These are phyloP conservation scores for Indicator indicator DNA, from an alignment of 2,113 vertebrate species.

Conservation along the genomic window DNA sequence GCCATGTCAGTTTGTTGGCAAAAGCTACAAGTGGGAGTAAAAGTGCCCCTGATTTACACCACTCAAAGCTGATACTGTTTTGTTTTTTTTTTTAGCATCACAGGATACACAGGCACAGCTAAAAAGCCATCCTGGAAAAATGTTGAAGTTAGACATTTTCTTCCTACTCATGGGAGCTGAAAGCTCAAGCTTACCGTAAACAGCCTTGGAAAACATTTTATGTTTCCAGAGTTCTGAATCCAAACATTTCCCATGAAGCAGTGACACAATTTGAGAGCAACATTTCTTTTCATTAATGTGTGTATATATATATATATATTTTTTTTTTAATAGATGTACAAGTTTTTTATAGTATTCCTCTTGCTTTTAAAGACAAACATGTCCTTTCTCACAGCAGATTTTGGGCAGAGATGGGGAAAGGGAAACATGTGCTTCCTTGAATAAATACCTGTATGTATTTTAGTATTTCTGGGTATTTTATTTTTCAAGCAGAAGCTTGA, in stretches of 20 bases:
- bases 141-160: constrained; percentile 10
- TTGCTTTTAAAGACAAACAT: constrained; percentile 26
- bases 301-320: not conserved
- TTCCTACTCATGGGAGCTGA: constrained; percentile 27
- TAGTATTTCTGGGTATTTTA: not conserved
- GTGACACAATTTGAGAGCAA: not conserved
- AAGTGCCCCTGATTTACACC: constrained; percentile 26
- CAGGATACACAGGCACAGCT: not conserved
- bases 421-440: constrained; percentile 64
- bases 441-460: constrained; percentile 35
- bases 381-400: constrained; percentile 11
- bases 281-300: not conserved
- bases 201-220: constrained; percentile 39
- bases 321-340: not conserved
- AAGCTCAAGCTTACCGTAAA: constrained; percentile 58
- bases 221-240: constrained; percentile 47
- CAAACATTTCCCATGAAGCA: constrained; percentile 40
- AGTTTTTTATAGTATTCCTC: not conserved
- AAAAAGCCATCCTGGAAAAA: constrained; percentile 4
- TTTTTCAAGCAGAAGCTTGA: constrained; percentile 4
- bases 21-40: not conserved
- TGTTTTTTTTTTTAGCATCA: not conserved
- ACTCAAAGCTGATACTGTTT: constrained; percentile 18
- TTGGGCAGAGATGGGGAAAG: constrained; percentile 6
- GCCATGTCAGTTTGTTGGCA: constrained; percentile 34